These are phyloP conservation scores for Euglossa dilemma DNA, from an alignment of 1,140 invertebrate genomes.

Conservation along the genomic window DNA sequence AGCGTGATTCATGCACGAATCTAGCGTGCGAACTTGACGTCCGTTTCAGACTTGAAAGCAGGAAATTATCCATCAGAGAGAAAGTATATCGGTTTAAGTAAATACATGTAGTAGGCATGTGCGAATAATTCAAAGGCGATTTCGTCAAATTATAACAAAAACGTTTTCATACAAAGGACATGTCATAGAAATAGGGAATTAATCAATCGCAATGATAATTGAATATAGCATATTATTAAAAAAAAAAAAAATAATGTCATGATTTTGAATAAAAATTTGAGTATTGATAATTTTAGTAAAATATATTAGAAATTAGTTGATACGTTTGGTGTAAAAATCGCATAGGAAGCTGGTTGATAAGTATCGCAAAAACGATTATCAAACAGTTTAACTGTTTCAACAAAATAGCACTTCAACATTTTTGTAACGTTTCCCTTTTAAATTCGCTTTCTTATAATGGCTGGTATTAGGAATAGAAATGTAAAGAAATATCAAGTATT, in stretches of 20 bases:
- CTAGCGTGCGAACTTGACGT: constrained; percentile 31
- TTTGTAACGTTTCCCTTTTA: background rate
- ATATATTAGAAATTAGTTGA: background rate
- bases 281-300: background rate
- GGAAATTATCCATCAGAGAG: constrained; percentile 44
- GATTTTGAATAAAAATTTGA: background rate
- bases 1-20: constrained; percentile 31
- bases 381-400: background rate
- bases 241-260: background rate
- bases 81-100: background rate
- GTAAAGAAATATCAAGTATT: background rate
- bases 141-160: background rate
- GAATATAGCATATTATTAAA: background rate
- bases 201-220: background rate
- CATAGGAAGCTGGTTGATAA: background rate
- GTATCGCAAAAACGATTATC: background rate
- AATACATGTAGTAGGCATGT: constrained; percentile 14
- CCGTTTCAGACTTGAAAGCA: constrained; percentile 45
- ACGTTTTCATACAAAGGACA: background rate
- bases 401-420: background rate
- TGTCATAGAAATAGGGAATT: background rate
- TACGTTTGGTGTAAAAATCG: background rate
- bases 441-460: background rate
- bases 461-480: background rate
- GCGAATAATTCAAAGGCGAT: constrained; percentile 32